Evolutionary conservation across 2,888 invertebrate species (phyloP).

Genomic region (Antheraea assamensis): DNA sequence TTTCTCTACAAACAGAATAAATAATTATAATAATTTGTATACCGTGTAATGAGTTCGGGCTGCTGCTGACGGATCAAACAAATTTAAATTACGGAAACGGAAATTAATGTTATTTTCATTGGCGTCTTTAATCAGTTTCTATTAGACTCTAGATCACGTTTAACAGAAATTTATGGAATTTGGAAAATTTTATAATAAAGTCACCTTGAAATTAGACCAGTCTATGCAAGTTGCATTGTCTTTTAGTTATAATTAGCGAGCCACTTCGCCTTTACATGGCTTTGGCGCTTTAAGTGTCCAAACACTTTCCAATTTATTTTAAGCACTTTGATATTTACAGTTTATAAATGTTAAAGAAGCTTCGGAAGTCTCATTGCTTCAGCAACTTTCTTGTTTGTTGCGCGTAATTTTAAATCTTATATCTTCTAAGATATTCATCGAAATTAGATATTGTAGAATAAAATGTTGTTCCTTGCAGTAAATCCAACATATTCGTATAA

Average conservation of each 20-base stretch:
- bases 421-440: too few species aligned
- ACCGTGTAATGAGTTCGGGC: slow-evolving; percentile 5
- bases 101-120: slow-evolving; percentile 10
- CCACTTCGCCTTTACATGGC: too few species aligned
- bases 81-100: slow-evolving; percentile 12
- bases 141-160: not conserved
- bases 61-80: not conserved
- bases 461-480: too few species aligned
- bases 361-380: too few species aligned
- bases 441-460: too few species aligned
- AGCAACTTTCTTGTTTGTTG: too few species aligned
- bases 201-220: not conserved
- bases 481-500: too few species aligned
- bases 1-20: slow-evolving; percentile 9
- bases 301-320: too few species aligned
- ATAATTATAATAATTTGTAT: slow-evolving; percentile 9
- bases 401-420: too few species aligned
- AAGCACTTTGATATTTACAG: too few species aligned
- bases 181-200: not conserved
- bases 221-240: not conserved
- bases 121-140: slow-evolving; percentile 8
- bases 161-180: not conserved
- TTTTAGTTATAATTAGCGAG: not conserved
- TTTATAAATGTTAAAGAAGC: too few species aligned
- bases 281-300: too few species aligned